A percentile compares a stretch with the other conserved stretches of the same genome.
Conservation (phyloP, 1,140 invertebrate species). For the Drosophila parabipectinata region DNA sequence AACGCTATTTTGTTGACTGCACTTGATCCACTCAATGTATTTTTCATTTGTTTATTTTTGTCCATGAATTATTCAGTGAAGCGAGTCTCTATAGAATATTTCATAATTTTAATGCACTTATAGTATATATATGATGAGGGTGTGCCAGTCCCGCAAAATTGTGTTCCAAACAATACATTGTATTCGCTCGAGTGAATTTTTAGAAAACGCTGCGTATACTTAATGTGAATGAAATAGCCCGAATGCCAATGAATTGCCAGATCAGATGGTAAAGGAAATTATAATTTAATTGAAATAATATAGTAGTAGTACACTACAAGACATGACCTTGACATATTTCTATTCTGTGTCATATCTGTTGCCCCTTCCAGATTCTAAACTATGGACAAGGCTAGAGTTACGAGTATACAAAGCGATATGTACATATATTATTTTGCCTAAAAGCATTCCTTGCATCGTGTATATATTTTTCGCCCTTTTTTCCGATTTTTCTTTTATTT, state of each 20-base stretch:
- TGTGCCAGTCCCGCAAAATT: conserved; percentile 19
- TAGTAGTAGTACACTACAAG: conserved; percentile 4
- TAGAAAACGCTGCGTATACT: conserved; percentile 28
- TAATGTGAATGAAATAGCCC: conserved; percentile 49
- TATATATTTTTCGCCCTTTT: conserved; percentile 39
- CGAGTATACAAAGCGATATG: conserved; percentile 20
- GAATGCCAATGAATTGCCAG: conserved; percentile 7
- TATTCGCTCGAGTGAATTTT: background rate
- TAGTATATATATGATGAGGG: conserved; percentile 2
- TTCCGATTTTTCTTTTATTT: conserved; percentile 7
- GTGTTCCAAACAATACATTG: conserved; percentile 19
- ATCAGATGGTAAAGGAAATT: background rate
- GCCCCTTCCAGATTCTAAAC: conserved; percentile 9
- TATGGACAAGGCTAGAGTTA: conserved; percentile 34
- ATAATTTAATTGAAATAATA: conserved; percentile 6
- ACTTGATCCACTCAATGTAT: conserved; percentile 41
- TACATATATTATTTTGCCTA: conserved; percentile 44
- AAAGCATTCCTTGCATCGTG: conserved; percentile 47
- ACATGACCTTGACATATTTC: conserved; percentile 24
- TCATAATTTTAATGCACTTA: conserved; percentile 51
- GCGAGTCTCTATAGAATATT: conserved; percentile 53
- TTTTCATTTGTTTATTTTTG: conserved; percentile 52
- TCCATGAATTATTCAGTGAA: conserved; percentile 44
- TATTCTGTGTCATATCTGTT: conserved; percentile 31
- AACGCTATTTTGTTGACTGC: conserved; percentile 53